phyloP scores from a whole-genome alignment of 2,113 vertebrate species.

The Cromileptes altivelis region DNA sequence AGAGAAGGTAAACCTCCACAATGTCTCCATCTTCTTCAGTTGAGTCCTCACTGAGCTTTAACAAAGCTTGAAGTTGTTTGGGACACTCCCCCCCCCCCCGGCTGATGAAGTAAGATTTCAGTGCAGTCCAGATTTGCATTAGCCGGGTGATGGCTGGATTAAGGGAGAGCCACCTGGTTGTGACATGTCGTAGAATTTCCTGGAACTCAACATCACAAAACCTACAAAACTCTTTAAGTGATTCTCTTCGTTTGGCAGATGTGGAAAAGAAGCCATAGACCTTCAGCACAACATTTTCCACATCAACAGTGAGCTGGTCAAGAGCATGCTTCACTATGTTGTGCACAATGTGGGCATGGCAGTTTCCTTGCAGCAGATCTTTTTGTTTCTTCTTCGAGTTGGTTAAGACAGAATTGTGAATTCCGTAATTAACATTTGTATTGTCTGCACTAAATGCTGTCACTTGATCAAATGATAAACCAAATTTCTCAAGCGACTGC shows the following conservation, averaged over 20 bases:
- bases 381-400: constrained; percentile 3
- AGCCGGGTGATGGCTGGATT: background rate
- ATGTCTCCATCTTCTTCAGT: background rate
- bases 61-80: background rate
- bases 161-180: background rate
- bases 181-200: background rate
- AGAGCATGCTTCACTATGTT: constrained; percentile 5
- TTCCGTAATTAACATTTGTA: constrained; percentile 8
- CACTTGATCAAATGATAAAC: constrained; percentile 1
- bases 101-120: background rate
- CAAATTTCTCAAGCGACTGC: background rate
- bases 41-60: background rate
- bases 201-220: constrained; percentile 15
- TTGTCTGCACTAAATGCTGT: constrained; percentile 21
- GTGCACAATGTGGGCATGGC: background rate
- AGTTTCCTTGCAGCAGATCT: background rate
- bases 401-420: constrained; percentile 13
- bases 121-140: background rate
- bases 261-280: background rate
- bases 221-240: constrained; percentile 6
- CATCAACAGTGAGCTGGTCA: constrained; percentile 1
- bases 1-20: constrained; percentile 10
- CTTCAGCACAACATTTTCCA: constrained; percentile 3
- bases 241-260: constrained; percentile 11
- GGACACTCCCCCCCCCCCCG: background rate